Conservation (phyloP, 1,140 invertebrate species). For the Caerostris darwini region DNA sequence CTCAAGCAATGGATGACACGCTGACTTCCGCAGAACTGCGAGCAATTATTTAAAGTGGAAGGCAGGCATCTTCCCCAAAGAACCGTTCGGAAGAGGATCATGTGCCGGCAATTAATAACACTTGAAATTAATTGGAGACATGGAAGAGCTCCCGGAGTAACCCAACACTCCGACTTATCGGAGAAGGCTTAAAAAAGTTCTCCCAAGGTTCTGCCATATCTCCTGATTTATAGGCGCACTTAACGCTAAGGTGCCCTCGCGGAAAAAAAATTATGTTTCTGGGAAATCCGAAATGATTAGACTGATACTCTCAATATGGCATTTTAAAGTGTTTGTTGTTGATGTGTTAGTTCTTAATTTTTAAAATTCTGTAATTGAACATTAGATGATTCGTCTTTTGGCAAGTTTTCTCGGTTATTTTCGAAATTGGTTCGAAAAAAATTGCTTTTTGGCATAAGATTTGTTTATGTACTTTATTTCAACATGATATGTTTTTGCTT, state of each 20-base stretch:
- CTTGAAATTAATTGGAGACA: constrained; percentile 27
- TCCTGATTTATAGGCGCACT: background rate
- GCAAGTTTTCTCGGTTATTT: no score
- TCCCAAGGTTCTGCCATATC: background rate
- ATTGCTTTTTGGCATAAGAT: no score
- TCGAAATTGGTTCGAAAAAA: no score
- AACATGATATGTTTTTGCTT: no score
- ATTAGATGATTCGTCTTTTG: background rate
- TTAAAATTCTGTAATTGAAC: background rate
- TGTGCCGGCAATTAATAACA: background rate
- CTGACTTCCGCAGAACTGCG: background rate
- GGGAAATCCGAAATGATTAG: background rate
- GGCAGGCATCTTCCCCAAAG: background rate
- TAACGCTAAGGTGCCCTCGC: background rate
- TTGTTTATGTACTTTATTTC: no score
- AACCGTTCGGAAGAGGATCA: background rate
- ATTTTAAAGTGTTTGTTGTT: background rate
- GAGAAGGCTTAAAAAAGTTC: background rate
- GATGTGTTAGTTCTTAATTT: background rate
- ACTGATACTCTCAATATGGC: background rate
- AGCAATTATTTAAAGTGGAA: background rate
- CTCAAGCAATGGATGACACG: background rate
- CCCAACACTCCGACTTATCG: background rate
- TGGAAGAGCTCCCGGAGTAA: background rate
- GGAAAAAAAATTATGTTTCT: background rate